Evolutionary conservation across 2,113 vertebrate genomes (phyloP), one percentile per base, ranked within the genome.

Genomic region (Nibea coibor): DNA sequence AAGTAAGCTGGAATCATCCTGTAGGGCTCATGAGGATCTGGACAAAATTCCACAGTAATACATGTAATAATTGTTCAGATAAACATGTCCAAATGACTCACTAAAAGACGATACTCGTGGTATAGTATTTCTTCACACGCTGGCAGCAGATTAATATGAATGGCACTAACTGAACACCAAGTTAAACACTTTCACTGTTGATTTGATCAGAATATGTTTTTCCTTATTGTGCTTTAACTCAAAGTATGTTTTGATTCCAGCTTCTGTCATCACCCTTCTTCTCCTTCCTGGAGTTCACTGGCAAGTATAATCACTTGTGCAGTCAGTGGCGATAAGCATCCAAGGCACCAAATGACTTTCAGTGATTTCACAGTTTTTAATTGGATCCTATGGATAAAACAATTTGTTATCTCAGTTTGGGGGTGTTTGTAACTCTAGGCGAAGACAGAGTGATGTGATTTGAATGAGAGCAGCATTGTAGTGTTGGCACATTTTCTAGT

Each of bases 331-430:
- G 90, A 93, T 91, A 87, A 92, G 76, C 67, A 90, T 90, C 88
- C 72, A 80, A 87, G 75, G 87, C 82, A 87, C 79, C 72, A 91
- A 93, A 91, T 86, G 50, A 86, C 85, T 88, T 90, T 82, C 53
- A 51, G 68, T 83, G 84, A 91, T 91, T 92, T 93, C 87, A 91
- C 88, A 88, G 80, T 83, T 93, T 91, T 93, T 93, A 92, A 93
- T 93, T 93, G 89, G 81, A 91, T 91, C 81, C 77, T 90, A 80
- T 89, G 88, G 87, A 92, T 91, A 88, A 91, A 91, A 88, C 72
- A 85, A 89, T 86, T 85, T 84, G 71, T 82, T 92, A 91, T 91
- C 87, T 82, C 42, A 56, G 57, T 86, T 80, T 53, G 69, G 73
- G 83, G 85, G 63, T 88, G 80, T 87, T 80, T 80, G 71, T 89